Evolutionary conservation across 2,888 invertebrate genomes (phyloP).

Genomic region (Drosophila rellima): DNA sequence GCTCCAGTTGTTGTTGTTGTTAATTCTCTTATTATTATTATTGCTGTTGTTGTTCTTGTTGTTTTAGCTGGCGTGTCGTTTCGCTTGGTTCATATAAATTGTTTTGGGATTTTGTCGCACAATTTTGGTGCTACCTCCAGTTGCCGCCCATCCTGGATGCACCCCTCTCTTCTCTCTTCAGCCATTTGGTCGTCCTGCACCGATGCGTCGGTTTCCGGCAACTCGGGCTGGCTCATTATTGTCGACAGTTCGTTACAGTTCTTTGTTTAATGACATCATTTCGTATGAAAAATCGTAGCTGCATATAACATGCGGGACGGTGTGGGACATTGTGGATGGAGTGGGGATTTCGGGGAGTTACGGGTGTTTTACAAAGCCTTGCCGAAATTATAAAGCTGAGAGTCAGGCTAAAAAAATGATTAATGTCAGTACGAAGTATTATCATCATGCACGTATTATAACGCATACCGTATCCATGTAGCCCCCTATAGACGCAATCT

Average conservation of each 20-base stretch:
- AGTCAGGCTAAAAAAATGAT: slow-evolving; percentile 64
- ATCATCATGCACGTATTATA: slow-evolving; percentile 50
- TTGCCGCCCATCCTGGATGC: neutral
- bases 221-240: slow-evolving; percentile 74
- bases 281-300: slow-evolving; percentile 76
- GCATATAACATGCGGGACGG: slow-evolving; percentile 37
- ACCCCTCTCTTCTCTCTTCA: neutral
- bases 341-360: neutral
- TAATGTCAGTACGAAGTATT: slow-evolving; percentile 65
- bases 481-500: slow-evolving; percentile 40
- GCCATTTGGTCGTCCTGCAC: slow-evolving; percentile 47
- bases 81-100: slow-evolving; percentile 72
- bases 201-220: slow-evolving; percentile 51
- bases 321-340: neutral
- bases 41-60: slow-evolving; percentile 23
- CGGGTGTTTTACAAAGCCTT: slow-evolving; percentile 43
- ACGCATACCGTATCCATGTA: slow-evolving; percentile 36
- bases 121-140: slow-evolving; percentile 48
- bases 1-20: slow-evolving; percentile 15
- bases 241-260: slow-evolving; percentile 67
- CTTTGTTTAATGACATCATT: slow-evolving; percentile 79
- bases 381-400: slow-evolving; percentile 75
- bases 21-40: slow-evolving; percentile 22
- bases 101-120: slow-evolving; percentile 77
- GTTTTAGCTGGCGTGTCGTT: slow-evolving; percentile 53